phyloP scores from a whole-genome alignment of 1,140 invertebrate species.

The Himalopsyche phryganea region DNA sequence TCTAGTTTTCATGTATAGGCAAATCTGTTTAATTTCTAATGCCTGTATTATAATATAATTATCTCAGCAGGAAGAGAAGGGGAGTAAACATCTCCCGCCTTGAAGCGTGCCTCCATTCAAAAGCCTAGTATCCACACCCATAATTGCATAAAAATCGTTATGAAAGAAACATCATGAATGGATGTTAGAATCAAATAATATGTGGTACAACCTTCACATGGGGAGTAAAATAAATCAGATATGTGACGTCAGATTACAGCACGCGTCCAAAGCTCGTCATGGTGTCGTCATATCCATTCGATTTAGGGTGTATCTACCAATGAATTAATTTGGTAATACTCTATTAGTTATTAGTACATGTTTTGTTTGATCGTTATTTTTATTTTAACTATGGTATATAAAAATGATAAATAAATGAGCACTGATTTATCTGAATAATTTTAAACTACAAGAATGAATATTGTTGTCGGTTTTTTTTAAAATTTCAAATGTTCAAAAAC shows the following conservation, averaged over 20 bases:
- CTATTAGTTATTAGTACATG: too few species aligned
- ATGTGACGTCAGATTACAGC: constrained; percentile 6
- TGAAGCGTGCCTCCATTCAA: constrained; percentile 12
- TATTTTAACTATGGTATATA: too few species aligned
- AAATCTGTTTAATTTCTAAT: too few species aligned
- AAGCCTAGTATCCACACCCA: constrained; percentile 14
- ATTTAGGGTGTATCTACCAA: too few species aligned
- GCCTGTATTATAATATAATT: constrained; percentile 3
- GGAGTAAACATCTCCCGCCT: constrained; percentile 7
- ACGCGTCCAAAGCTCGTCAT: not conserved
- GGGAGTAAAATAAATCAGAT: constrained; percentile 4
- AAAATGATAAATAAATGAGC: too few species aligned
- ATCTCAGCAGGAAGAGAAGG: constrained; percentile 13
- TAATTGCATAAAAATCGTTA: constrained; percentile 23
- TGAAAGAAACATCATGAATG: constrained; percentile 15
- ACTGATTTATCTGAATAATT: too few species aligned
- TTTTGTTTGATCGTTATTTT: too few species aligned
- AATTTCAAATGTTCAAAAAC: too few species aligned
- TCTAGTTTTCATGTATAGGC: too few species aligned
- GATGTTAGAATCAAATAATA: constrained; percentile 2
- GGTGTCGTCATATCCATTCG: constrained; percentile 4
- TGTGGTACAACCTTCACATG: not conserved
- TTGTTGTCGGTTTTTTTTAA: too few species aligned
- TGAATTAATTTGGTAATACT: too few species aligned
- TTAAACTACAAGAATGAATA: too few species aligned